Conservation (phyloP, 2,888 invertebrate genomes). For the Drosophila yooni region DNA sequence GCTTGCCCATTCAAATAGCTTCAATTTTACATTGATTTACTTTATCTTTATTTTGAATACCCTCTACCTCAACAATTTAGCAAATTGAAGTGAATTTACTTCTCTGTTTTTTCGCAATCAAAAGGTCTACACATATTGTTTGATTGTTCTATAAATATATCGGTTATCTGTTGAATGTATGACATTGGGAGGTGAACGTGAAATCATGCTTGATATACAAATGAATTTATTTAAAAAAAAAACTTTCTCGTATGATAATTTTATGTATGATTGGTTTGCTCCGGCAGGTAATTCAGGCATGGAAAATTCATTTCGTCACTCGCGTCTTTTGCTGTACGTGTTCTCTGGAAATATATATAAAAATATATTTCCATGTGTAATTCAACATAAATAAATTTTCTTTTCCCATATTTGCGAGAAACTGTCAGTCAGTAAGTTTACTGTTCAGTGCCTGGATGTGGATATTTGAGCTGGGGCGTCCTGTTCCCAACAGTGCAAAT, state of each 20-base stretch:
- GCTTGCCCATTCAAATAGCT: constrained; percentile 10
- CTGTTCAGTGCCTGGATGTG: constrained; percentile 8
- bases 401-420: constrained; percentile 58
- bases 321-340: constrained; percentile 23
- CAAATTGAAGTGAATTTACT: background rate
- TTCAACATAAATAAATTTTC: constrained; percentile 71
- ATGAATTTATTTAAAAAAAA: constrained; percentile 17
- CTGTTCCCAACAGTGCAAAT: constrained; percentile 37
- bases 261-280: background rate
- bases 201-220: background rate
- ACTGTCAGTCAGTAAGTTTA: constrained; percentile 38
- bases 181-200: background rate
- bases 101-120: background rate
- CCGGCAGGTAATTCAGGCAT: background rate
- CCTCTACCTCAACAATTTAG: background rate
- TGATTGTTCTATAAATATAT: background rate
- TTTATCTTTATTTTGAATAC: background rate
- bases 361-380: constrained; percentile 43
- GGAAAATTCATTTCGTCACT: constrained; percentile 18
- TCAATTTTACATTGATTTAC: constrained; percentile 12
- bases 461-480: constrained; percentile 12
- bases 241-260: background rate
- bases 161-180: background rate
- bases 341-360: constrained; percentile 5
- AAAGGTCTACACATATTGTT: no score